Base-by-base conservation (phyloP, 2,113 vertebrate genomes). In the Polypterus senegalus region DNA sequence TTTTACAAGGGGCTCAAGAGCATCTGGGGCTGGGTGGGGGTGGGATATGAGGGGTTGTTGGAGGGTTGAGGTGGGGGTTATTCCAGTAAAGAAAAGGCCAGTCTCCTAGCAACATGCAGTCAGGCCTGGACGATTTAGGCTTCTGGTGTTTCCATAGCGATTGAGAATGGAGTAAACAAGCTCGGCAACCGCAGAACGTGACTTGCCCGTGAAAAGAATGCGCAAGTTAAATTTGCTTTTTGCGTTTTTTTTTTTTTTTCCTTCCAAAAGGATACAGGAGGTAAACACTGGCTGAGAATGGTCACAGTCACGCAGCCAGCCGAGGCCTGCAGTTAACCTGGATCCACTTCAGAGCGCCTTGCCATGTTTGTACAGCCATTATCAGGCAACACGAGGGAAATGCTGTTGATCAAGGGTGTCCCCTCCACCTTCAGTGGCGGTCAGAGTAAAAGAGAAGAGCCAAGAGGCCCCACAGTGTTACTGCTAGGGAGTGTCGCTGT, bases 81-180 rank as follows among this genome's bases (percentile, higher is more conserved):
- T 82, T 86, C 79, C 82, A 74, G 66, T 77, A 69, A 69, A 78
- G 70, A 77, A 27, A 79, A 75, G 75, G 73, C 73, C 65, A 66
- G 73, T 83, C 75, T 66, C 85, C 73, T 83, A 77, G 85, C 82
- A 87, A 87, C 82, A 63, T 71, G 73, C 80, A 83, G 73, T 70
- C 76, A 82, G 76, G 80, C 83, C 79, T 85, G 74, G 82, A 3
- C 43, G 4, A 9, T 27, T 45, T 58, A 45, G 56, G 56, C 56
- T 45, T 58, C 27, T 58, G 81, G 74, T 76, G 83, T 86, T 80
- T 67, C 79, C 79, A 81, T 82, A 81, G 82, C 74, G 69, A 59
- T 60, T 27, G 51, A 51, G 62, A 63, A 60, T 59, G 69, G 68
- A 64, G 67, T 64, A 67, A 70, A 70, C 63, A 69, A 70, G 68